These are phyloP conservation scores for Bombus breviceps DNA, from an alignment of 1,140 invertebrate genomes.

Conservation along the genomic window DNA sequence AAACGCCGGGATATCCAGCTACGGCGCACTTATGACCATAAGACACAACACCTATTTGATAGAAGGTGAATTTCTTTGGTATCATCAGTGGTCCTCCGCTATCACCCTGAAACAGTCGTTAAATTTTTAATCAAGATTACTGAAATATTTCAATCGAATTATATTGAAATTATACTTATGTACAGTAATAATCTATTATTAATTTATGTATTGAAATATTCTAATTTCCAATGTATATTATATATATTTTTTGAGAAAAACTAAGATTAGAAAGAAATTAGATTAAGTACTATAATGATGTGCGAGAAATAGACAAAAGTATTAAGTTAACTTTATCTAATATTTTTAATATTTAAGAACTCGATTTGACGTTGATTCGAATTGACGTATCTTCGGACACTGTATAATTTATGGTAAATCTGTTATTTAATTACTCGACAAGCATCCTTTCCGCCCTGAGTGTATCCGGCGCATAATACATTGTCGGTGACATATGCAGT, in stretches of 20 bases:
- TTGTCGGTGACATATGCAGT: constrained; percentile 85
- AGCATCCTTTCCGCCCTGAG: constrained; percentile 89
- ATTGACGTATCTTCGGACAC: no score
- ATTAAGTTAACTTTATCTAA: no score
- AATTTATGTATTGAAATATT: no score
- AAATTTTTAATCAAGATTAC: neutral
- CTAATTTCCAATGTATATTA: no score
- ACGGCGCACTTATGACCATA: constrained; percentile 90
- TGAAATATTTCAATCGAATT: neutral
- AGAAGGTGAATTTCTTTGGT: constrained; percentile 77
- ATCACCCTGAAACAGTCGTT: constrained; percentile 84
- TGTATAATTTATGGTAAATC: no score
- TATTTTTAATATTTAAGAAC: neutral
- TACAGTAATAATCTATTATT: neutral
- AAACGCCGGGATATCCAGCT: constrained; percentile 89
- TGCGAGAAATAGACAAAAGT: no score
- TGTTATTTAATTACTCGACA: constrained; percentile 85
- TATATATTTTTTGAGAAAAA: no score
- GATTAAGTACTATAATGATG: no score
- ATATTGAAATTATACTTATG: neutral
- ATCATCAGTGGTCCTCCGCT: constrained; percentile 93
- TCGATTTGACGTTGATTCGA: no score
- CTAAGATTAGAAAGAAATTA: no score
- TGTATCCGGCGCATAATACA: constrained; percentile 90
- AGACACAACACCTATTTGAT: constrained; percentile 89